A percentile compares a stretch with the other conserved stretches of the same genome.
Evolutionary conservation across 2,113 vertebrate genomes (phyloP).

Genomic region (Piprites chloris): DNA sequence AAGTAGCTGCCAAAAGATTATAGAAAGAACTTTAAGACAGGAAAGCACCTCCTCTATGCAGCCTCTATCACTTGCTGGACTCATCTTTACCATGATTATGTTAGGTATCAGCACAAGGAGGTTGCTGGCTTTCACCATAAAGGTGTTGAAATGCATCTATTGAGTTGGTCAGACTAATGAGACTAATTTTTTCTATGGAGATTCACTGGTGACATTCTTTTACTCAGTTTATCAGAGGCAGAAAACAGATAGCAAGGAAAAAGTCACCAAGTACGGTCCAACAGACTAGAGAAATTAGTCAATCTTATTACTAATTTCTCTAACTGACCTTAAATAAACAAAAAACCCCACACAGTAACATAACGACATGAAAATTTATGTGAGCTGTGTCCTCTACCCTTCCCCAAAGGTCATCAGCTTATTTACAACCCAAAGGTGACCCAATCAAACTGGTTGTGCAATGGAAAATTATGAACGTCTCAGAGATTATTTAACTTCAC

Average conservation of each 20-base stretch:
- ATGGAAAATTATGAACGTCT: not conserved
- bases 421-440: not conserved
- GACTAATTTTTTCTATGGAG: not conserved
- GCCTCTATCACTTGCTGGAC: not conserved
- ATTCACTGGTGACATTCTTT: not conserved
- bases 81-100: not conserved
- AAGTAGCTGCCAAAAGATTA: not conserved
- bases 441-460: not conserved
- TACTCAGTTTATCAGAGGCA: not conserved
- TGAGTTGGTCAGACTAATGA: not conserved
- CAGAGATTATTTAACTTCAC: not conserved
- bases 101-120: not conserved
- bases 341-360: not conserved
- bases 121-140: not conserved
- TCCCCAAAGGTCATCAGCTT: not conserved
- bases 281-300: not conserved
- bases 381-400: not conserved
- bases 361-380: not conserved
- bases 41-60: not conserved
- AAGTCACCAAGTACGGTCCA: not conserved
- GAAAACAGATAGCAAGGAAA: conserved; percentile 20
- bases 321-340: not conserved
- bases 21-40: not conserved
- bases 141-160: not conserved
- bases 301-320: not conserved